phyloP scores from a whole-genome alignment of 2,113 vertebrate genomes.

The Gobius niger region DNA sequence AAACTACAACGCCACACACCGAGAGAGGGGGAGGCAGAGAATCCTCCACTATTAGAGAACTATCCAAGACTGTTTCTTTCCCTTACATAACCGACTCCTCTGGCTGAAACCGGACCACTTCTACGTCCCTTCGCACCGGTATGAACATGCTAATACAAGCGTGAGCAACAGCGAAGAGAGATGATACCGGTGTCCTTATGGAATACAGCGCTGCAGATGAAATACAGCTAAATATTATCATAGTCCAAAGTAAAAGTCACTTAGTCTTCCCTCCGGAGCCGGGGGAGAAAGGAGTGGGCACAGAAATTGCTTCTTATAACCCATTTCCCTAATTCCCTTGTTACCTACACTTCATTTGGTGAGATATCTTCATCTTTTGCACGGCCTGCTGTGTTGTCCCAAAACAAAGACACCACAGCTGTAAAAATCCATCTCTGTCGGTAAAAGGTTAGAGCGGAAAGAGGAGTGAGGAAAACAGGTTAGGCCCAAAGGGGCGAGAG shows the following conservation, averaged over 20 bases:
- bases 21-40: constrained; percentile 6
- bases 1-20: constrained; percentile 14
- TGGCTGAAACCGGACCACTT: constrained; percentile 22
- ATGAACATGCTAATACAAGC: constrained; percentile 5
- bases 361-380: constrained; percentile 44
- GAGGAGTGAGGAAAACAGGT: constrained; percentile 57
- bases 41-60: constrained; percentile 27
- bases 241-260: constrained; percentile 35
- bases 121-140: constrained; percentile 3
- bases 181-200: constrained; percentile 1
- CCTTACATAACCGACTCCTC: constrained; percentile 35
- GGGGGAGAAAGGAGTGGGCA: constrained; percentile 29
- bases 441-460: constrained; percentile 58
- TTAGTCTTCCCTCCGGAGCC: constrained; percentile 31
- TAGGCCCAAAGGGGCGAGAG: constrained; percentile 52
- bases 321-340: constrained; percentile 58
- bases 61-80: constrained; percentile 11
- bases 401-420: constrained; percentile 37
- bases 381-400: constrained; percentile 28
- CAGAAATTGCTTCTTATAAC: constrained; percentile 55
- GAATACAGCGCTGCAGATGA: constrained; percentile 20
- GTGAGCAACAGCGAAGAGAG: background rate
- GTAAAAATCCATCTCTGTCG: constrained; percentile 52
- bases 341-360: constrained; percentile 58
- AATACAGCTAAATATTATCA: constrained; percentile 50